Evolutionary conservation across 2,113 vertebrate genomes (phyloP).

Genomic region (Dicerorhinus sumatrensis): DNA sequence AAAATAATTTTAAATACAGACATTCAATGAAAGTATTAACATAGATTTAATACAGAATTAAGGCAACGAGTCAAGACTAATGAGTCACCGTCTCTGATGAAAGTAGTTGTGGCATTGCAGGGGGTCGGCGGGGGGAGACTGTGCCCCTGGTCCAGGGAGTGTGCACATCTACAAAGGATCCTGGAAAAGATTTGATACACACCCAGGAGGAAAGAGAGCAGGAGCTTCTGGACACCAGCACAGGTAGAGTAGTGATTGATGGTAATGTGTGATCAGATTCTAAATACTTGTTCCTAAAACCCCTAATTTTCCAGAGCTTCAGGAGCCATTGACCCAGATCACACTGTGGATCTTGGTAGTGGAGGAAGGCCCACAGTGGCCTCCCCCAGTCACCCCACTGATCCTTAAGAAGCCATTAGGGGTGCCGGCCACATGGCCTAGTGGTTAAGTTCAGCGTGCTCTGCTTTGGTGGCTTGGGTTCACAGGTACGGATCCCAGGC

Average conservation of each 20-base stretch:
- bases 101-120: neutral
- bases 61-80: neutral
- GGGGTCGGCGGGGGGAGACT: neutral
- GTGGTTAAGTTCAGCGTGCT: no score
- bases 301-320: neutral
- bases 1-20: constrained; percentile 30
- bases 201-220: neutral
- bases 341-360: neutral
- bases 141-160: neutral
- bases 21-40: neutral
- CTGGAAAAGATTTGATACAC: neutral
- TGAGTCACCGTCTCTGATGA: neutral
- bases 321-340: neutral
- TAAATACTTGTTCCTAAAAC: neutral
- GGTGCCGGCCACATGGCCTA: no score
- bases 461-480: no score
- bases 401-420: neutral
- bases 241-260: no score
- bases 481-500: no score
- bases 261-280: neutral
- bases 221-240: neutral
- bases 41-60: neutral
- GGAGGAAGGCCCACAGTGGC: neutral
- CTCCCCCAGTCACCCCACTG: no score
- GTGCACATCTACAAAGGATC: neutral